phyloP scores from a whole-genome alignment of 2,888 invertebrate genomes.

The Cosmorhoe ocellata region DNA sequence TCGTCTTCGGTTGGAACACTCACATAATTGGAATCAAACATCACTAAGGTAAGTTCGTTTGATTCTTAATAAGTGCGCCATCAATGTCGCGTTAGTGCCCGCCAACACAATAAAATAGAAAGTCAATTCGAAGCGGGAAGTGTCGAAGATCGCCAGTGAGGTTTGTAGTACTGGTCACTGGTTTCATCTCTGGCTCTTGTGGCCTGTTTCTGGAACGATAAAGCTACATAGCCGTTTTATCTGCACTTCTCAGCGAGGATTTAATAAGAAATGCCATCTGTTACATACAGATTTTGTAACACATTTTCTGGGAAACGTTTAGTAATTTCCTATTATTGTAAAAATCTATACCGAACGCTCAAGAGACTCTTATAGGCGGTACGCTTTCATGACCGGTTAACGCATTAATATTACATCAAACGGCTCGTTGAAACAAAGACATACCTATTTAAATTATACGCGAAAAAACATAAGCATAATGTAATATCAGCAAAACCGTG shows the following conservation, averaged over 20 bases:
- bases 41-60: too few relatives aligned
- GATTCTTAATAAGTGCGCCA: slow-evolving; percentile 78
- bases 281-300: too few relatives aligned
- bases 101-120: slow-evolving; percentile 79
- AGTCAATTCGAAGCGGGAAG: slow-evolving; percentile 62
- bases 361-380: too few relatives aligned
- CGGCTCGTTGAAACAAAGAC: too few relatives aligned
- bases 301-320: too few relatives aligned
- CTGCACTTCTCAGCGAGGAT: not conserved
- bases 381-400: too few relatives aligned
- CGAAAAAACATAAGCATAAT: slow-evolving; percentile 7
- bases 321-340: too few relatives aligned
- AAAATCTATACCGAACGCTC: too few relatives aligned
- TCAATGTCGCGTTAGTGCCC: slow-evolving; percentile 75
- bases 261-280: slow-evolving; percentile 1
- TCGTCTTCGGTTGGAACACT: too few relatives aligned
- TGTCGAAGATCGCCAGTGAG: slow-evolving; percentile 42
- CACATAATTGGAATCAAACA: too few relatives aligned
- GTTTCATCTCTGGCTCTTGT: slow-evolving; percentile 8
- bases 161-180: slow-evolving; percentile 26
- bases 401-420: too few relatives aligned
- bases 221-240: not conserved
- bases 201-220: not conserved
- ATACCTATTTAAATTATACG: slow-evolving; percentile 9
- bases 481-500: slow-evolving; percentile 4